Base-by-base conservation (phyloP, 2,888 invertebrate genomes). In the Stratiomys singularior region DNA sequence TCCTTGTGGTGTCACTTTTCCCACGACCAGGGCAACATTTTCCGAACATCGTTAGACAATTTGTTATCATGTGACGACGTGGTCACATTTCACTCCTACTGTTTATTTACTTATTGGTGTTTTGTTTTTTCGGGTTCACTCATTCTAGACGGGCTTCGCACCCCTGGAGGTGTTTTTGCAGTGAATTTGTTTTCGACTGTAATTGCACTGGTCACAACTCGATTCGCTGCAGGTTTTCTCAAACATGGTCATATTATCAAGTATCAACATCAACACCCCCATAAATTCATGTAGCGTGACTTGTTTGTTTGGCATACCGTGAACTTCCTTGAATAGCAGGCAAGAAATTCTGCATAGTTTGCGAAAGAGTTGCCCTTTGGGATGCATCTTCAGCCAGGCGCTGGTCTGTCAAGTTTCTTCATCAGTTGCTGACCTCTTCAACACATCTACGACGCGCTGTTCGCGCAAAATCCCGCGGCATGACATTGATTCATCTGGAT, bases 201-300 rank as follows among this genome's bases (percentile, higher is more conserved):
- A 9, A 9, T 3, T 37, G 37, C 37, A 37, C 37, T 5, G 37
- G n/a, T n/a, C n/a, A n/a, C n/a, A n/a, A n/a, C n/a, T 37, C 5
- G 5, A 37, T 5, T 37, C 37, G 37, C 9, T 37, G 37, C 37
- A 37, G 37, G 9, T 30, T 64, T 37, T 23, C 21, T 67, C 64
- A 30, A 30, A 28, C 64, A 27, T n/a, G 64, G 28, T 64, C 27
- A n/a, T 25, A n/a, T 64, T 64, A 64, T 67, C 67, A 37, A 46
- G 44, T 27, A 46, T 67, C 21, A 3, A 37, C 44, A 67, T 67
- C 67, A 44, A 23, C 67, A 67, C 67, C 67, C 46, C 67, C 67
- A 67, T 67, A 67, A 67, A 67, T 67, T 67, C 46, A 44, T 67
- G 67, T 46, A 44, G 67, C 44, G 21, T 67, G 67, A 67, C 67